Percentiles rank a stretch among this genome's conserved stretches.
phyloP scores from a whole-genome alignment of 2,797 vertebrate genomes.

The Crypturellus tataupa region DNA sequence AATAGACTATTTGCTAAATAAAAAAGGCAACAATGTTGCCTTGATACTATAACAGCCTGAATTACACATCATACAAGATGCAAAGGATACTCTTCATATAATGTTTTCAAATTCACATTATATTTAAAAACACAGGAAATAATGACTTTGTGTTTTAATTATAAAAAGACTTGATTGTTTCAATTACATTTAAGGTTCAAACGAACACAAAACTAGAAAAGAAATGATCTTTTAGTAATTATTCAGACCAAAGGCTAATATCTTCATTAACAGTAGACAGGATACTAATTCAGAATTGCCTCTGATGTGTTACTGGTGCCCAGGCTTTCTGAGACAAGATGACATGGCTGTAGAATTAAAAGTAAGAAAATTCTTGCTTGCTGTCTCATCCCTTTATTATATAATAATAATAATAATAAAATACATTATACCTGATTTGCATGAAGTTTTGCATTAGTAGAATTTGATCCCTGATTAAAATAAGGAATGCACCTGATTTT shows the following conservation, averaged over 20 bases:
- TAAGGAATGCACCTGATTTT: background rate
- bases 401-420: no score
- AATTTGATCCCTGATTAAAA: background rate
- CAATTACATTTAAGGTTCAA: background rate
- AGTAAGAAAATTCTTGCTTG: background rate
- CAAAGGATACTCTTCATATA: background rate
- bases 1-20: slow-evolving; percentile 52
- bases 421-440: background rate
- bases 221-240: background rate
- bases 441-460: background rate
- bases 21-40: background rate
- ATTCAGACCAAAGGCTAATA: background rate
- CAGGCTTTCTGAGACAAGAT: background rate
- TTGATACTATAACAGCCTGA: background rate
- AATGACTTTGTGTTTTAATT: slow-evolving; percentile 22
- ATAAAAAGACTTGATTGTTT: background rate
- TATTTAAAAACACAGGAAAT: background rate
- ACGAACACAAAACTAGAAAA: background rate
- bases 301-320: background rate
- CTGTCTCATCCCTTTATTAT: background rate
- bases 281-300: background rate
- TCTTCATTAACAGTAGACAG: background rate
- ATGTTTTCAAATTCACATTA: slow-evolving; percentile 1
- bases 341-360: background rate
- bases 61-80: background rate